These are phyloP conservation scores for Centropus bengalensis DNA, from an alignment of 2,113 vertebrate species.

Conservation along the genomic window DNA sequence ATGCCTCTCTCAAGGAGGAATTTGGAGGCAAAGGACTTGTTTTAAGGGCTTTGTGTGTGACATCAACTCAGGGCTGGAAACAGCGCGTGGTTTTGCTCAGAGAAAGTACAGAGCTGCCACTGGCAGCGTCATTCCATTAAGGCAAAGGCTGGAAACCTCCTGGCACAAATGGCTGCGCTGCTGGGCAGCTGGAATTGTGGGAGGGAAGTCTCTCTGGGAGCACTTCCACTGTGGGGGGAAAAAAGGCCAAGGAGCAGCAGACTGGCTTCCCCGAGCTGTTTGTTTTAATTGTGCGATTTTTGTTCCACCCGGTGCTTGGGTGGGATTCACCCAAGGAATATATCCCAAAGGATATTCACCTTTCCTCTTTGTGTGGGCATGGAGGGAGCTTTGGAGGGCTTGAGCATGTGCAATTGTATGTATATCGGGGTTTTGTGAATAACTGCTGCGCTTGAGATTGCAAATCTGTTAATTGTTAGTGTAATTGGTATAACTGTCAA, in stretches of 20 bases:
- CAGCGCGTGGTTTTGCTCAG: neutral
- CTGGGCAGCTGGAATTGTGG: neutral
- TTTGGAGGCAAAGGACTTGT: neutral
- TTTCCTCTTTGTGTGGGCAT: neutral
- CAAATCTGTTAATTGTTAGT: neutral
- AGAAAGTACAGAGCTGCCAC: constrained; percentile 16
- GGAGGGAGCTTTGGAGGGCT: neutral
- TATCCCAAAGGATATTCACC: neutral
- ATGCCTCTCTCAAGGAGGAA: neutral
- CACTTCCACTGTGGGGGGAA: neutral
- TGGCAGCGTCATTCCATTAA: neutral
- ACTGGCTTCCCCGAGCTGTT: neutral
- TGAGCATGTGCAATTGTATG: neutral
- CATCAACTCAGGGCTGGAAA: neutral
- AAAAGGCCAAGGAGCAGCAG: neutral
- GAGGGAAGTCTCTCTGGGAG: neutral
- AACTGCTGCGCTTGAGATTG: neutral
- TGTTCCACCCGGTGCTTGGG: neutral
- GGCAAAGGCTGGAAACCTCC: constrained; percentile 22
- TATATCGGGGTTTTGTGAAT: neutral
- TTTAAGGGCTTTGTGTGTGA: constrained; percentile 15
- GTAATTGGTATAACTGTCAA: neutral
- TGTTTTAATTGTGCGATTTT: neutral
- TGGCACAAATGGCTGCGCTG: neutral
- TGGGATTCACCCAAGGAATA: neutral